These are phyloP conservation scores for Lasiurus borealis DNA, from an alignment of 2,113 vertebrate species.

Conservation along the genomic window DNA sequence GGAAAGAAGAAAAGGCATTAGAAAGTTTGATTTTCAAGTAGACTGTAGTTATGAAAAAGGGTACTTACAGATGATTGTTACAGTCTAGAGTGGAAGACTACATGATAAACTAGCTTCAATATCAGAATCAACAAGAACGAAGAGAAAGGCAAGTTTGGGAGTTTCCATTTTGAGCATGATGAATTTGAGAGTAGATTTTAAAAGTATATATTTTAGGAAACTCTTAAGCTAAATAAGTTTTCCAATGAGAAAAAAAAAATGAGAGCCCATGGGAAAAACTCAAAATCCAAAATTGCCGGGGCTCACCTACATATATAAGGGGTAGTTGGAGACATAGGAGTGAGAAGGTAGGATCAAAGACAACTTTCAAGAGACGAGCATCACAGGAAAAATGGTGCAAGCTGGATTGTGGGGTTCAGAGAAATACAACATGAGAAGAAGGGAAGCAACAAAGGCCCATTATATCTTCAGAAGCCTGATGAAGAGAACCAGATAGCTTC, in stretches of 20 bases:
- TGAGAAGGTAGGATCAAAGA: not conserved
- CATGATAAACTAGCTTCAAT: not conserved
- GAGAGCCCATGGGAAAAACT: not conserved
- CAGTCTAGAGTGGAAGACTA: not conserved
- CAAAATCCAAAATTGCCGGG: not conserved
- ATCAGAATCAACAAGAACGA: not conserved
- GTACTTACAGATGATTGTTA: not conserved
- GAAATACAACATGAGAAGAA: not conserved
- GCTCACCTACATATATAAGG: not conserved
- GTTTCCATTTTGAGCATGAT: not conserved
- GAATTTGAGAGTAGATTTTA: slow-evolving; percentile 11
- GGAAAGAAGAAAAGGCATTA: not conserved
- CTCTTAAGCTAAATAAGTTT: not conserved
- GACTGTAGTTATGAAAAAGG: not conserved
- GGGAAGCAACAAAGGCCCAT: not conserved
- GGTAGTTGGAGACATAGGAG: not conserved
- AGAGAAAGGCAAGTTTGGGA: not conserved
- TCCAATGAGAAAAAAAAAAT: not conserved
- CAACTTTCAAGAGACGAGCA: not conserved
- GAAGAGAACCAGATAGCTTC: not conserved
- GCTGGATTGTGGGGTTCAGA: not conserved
- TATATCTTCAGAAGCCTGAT: not conserved
- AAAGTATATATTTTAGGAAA: not conserved
- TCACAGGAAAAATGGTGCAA: not conserved
- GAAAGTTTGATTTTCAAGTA: not conserved